phyloP scores from a whole-genome alignment of 2,888 invertebrate species.

The Theodoxus fluviatilis region DNA sequence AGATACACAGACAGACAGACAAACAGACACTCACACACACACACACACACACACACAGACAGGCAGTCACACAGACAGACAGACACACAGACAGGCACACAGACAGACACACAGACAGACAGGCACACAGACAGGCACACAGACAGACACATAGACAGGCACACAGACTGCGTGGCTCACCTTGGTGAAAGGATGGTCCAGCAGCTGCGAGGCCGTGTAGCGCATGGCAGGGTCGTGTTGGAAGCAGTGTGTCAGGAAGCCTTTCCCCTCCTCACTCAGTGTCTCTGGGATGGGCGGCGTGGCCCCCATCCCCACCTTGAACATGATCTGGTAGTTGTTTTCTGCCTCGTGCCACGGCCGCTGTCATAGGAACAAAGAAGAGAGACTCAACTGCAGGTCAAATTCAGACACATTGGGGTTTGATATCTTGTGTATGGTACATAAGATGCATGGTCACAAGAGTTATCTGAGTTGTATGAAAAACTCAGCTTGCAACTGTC shows the following conservation, averaged over 20 bases:
- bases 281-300: slow-evolving; percentile 78
- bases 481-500: too few species aligned
- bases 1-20: too few species aligned
- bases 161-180: slow-evolving; percentile 42
- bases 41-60: too few species aligned
- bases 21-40: too few species aligned
- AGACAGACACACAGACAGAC: too few species aligned
- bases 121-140: too few species aligned
- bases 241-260: slow-evolving; percentile 81
- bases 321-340: slow-evolving; percentile 94
- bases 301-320: slow-evolving; percentile 91
- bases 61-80: too few species aligned
- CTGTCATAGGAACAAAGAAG: slow-evolving; percentile 66
- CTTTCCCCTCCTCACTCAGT: slow-evolving; percentile 82
- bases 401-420: too few species aligned
- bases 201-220: slow-evolving; percentile 76
- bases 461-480: background rate
- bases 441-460: background rate
- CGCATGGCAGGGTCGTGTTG: slow-evolving; percentile 81
- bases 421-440: too few species aligned
- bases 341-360: slow-evolving; percentile 92
- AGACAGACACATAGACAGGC: too few species aligned
- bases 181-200: slow-evolving; percentile 77
- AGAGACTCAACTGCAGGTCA: too few species aligned
- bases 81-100: too few species aligned